Evolutionary conservation across 1,140 invertebrate genomes (phyloP).

Genomic region (Calliopsis andreniformis): DNA sequence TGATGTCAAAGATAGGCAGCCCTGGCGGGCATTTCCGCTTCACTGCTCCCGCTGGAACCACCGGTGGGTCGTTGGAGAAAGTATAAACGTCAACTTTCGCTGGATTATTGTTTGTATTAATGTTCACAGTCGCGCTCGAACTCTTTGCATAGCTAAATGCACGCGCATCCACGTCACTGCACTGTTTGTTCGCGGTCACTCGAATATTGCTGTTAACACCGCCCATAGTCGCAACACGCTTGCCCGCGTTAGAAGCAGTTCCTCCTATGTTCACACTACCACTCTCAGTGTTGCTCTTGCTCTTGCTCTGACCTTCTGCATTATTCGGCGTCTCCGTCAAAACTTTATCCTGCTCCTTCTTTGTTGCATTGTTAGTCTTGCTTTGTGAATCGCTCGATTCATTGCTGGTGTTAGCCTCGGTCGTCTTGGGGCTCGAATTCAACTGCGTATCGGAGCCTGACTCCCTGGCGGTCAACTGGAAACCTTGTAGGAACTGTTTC

Average conservation of each 20-base stretch:
- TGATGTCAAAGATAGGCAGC: slow-evolving; percentile 71
- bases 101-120: slow-evolving; percentile 19
- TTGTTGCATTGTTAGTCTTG: not conserved
- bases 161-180: slow-evolving; percentile 30
- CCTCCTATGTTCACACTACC: slow-evolving; percentile 13
- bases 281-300: slow-evolving; percentile 40
- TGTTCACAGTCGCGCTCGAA: slow-evolving; percentile 3
- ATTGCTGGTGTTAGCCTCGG: not conserved
- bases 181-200: slow-evolving; percentile 35
- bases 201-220: slow-evolving; percentile 34
- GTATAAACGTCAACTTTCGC: slow-evolving; percentile 72
- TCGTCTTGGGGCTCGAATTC: not conserved
- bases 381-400: not conserved
- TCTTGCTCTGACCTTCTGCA: slow-evolving; percentile 40
- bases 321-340: not conserved
- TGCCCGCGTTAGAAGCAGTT: slow-evolving; percentile 6
- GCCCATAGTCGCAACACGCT: not conserved
- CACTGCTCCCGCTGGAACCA: slow-evolving; percentile 69
- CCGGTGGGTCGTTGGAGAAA: slow-evolving; percentile 67
- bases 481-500: slow-evolving; percentile 74
- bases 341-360: slow-evolving; percentile 18
- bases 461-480: slow-evolving; percentile 68
- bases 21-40: slow-evolving; percentile 77
- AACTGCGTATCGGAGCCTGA: not conserved
- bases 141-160: slow-evolving; percentile 23